Evolutionary conservation across 2,113 vertebrate genomes (phyloP).

Genomic region (Benitochromis conjunctus): DNA sequence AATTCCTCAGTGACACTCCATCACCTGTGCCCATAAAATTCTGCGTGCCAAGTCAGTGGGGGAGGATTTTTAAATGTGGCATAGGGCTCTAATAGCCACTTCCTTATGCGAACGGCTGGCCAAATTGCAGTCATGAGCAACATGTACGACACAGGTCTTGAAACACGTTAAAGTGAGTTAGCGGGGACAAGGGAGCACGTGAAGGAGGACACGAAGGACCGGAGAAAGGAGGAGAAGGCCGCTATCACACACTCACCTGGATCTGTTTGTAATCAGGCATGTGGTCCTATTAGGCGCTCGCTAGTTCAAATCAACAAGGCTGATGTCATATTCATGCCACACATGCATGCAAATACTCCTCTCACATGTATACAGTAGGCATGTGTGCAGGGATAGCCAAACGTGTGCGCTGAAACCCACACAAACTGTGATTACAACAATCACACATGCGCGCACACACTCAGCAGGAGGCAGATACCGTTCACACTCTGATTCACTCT

Average conservation of each 20-base stretch:
- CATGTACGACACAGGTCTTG: slow-evolving; percentile 28
- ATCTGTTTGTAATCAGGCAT: slow-evolving; percentile 62
- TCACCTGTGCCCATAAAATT: slow-evolving; percentile 53
- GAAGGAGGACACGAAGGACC: background rate
- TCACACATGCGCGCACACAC: slow-evolving; percentile 7
- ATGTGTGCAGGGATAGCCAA: background rate
- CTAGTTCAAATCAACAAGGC: background rate
- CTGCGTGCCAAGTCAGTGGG: slow-evolving; percentile 8
- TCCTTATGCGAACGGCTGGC: slow-evolving; percentile 49
- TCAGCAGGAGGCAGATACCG: background rate
- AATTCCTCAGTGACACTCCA: slow-evolving; percentile 62
- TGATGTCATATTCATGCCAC: slow-evolving; percentile 22
- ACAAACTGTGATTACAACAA: slow-evolving; percentile 22
- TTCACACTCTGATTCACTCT: slow-evolving; percentile 17
- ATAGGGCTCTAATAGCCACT: slow-evolving; percentile 37
- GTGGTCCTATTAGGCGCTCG: slow-evolving; percentile 24
- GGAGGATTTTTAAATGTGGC: slow-evolving; percentile 30
- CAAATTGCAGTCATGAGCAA: slow-evolving; percentile 62
- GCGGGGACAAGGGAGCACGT: background rate
- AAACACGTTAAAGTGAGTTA: slow-evolving; percentile 42
- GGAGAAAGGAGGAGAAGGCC: background rate
- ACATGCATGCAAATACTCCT: background rate
- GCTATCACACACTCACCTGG: slow-evolving; percentile 46
- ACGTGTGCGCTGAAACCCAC: background rate
- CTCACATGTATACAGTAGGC: background rate